Percentiles rank a stretch among this genome's conserved stretches.
phyloP scores from a whole-genome alignment of 2,797 vertebrate genomes.

The Myripristis jacobus region DNA sequence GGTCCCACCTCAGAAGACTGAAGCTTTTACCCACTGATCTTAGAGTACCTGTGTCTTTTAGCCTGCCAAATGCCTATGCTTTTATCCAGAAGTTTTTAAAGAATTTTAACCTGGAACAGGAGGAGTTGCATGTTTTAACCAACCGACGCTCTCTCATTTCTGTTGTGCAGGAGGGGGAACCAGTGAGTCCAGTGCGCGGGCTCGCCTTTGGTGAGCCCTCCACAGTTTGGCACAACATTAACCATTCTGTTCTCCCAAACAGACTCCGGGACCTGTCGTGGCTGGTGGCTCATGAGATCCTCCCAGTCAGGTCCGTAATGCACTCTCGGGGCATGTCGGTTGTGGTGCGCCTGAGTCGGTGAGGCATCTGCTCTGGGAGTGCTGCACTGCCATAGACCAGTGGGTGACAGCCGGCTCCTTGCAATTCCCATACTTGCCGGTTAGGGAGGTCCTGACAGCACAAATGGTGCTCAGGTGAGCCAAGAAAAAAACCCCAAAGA shows the following conservation, averaged over 20 bases:
- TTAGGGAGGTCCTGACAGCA: constrained; percentile 1
- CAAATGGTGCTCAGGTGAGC: neutral
- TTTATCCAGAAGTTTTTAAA: constrained; percentile 11
- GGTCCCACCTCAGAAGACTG: neutral
- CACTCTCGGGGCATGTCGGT: constrained; percentile 21
- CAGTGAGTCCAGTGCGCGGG: too few species aligned
- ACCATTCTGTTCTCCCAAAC: constrained; percentile 23
- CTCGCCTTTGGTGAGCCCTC: too few species aligned
- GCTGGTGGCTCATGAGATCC: constrained; percentile 44
- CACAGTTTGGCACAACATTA: constrained; percentile 11
- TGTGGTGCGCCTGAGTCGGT: constrained; percentile 10
- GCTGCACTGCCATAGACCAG: neutral
- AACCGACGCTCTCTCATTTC: too few species aligned
- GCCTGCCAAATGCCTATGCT: neutral
- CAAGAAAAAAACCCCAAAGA: too few species aligned
- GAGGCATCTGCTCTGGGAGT: constrained; percentile 25
- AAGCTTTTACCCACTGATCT: neutral
- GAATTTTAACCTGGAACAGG: neutral
- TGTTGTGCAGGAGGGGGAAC: too few species aligned
- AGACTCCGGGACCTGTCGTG: constrained; percentile 21
- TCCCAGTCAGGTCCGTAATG: constrained; percentile 36
- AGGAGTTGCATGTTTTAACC: neutral
- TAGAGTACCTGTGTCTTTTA: constrained; percentile 10
- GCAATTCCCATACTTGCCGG: constrained; percentile 2
- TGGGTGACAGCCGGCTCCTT: constrained; percentile 11